Percentiles rank a stretch among this genome's conserved stretches.
Evolutionary conservation across 2,888 invertebrate species (phyloP).

Genomic region (Drosophila limbata): DNA sequence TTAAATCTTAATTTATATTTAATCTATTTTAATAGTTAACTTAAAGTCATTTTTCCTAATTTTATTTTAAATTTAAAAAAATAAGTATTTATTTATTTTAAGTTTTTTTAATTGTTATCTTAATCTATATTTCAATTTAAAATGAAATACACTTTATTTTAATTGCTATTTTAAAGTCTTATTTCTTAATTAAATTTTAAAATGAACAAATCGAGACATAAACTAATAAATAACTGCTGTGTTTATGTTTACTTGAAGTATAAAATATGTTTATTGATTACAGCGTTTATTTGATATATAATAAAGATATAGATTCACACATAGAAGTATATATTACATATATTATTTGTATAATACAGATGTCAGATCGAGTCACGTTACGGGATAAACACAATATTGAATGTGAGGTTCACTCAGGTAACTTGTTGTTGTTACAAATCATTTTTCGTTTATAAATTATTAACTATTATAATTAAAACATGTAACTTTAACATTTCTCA

Average conservation of each 20-base stretch:
- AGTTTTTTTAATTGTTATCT: too few relatives aligned
- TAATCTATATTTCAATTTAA: too few relatives aligned
- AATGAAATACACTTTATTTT: too few relatives aligned
- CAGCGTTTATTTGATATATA: conserved; percentile 22
- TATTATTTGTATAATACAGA: conserved; percentile 58
- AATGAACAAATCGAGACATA: background rate
- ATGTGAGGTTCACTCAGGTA: conserved; percentile 50
- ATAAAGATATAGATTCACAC: conserved; percentile 34
- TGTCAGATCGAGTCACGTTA: conserved; percentile 44
- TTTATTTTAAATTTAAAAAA: too few relatives aligned
- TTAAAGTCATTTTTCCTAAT: too few relatives aligned
- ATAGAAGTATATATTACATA: conserved; percentile 45
- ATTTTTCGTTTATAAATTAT: conserved; percentile 31
- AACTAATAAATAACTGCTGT: background rate
- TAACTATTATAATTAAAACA: conserved; percentile 53
- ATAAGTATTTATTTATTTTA: too few relatives aligned
- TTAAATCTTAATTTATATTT: too few relatives aligned
- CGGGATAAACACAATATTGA: conserved; percentile 45
- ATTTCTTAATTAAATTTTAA: background rate
- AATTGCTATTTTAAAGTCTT: too few relatives aligned
- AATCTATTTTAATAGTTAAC: too few relatives aligned
- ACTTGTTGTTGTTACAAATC: conserved; percentile 22
- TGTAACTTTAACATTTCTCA: conserved; percentile 40
- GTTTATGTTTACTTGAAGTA: background rate
- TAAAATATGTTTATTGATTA: conserved; percentile 7